Evolutionary conservation across 2,113 vertebrate species (phyloP).

Genomic region (Parus major): DNA sequence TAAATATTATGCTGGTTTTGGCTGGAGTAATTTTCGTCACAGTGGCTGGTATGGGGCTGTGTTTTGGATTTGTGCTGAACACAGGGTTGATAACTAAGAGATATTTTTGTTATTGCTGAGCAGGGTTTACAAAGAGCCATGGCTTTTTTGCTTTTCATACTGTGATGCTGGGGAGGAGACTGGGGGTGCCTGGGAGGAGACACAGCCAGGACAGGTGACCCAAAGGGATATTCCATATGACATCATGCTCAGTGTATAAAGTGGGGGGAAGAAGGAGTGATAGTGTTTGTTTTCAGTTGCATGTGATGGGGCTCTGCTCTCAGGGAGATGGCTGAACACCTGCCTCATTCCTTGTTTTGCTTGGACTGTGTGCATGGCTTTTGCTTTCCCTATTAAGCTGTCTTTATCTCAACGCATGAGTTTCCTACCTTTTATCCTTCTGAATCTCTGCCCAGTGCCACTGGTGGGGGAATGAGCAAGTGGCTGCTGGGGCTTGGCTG

Average conservation of each 20-base stretch:
- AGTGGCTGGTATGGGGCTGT: neutral
- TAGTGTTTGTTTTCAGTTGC: neutral
- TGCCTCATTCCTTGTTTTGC: neutral
- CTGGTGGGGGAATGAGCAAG: neutral
- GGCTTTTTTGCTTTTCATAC: rapidly evolving
- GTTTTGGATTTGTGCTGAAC: neutral
- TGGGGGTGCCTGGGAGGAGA: neutral
- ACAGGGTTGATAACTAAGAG: neutral
- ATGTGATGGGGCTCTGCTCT: neutral
- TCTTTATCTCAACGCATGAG: neutral
- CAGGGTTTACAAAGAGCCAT: neutral
- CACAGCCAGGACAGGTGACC: neutral
- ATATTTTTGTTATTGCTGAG: neutral
- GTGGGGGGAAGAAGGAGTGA: neutral
- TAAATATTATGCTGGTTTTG: neutral
- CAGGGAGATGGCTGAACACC: neutral
- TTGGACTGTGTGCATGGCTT: neutral
- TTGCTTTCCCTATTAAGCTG: neutral
- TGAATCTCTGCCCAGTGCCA: neutral
- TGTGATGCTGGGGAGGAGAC: neutral
- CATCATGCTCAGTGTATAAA: neutral
- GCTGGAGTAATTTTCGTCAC: neutral
- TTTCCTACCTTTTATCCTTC: neutral
- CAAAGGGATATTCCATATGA: neutral
- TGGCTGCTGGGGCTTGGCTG: neutral